Conservation (phyloP, 2,113 vertebrate species). For the Megalops atlanticus region DNA sequence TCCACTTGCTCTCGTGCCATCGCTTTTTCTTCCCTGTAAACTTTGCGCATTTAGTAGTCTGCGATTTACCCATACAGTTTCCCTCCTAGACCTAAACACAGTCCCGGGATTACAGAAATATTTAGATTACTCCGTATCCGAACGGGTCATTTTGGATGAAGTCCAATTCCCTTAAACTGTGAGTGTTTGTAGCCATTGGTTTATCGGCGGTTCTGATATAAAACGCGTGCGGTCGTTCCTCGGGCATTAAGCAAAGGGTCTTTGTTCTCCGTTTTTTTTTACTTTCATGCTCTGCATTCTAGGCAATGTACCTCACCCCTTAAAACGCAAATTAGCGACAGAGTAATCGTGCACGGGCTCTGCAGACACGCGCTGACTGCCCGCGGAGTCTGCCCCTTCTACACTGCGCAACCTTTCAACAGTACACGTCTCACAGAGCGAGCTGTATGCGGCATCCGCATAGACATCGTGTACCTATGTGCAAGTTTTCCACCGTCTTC, state of each 20-base stretch:
- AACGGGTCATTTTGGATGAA: neutral
- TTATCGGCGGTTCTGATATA: neutral
- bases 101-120: neutral
- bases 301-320: neutral
- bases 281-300: neutral
- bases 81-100: neutral
- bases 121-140: neutral
- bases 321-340: neutral
- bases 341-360: neutral
- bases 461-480: neutral
- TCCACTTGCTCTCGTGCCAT: neutral
- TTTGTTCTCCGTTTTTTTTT: neutral
- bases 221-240: neutral
- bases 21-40: neutral
- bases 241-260: neutral
- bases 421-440: neutral
- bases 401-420: constrained; percentile 8
- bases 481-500: constrained; percentile 12
- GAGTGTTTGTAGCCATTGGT: neutral
- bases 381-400: neutral
- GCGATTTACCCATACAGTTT: neutral
- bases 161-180: neutral
- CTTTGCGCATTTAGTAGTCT: neutral
- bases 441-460: constrained; percentile 20
- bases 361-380: neutral